A percentile compares a stretch with the other conserved stretches of the same genome.
These are phyloP conservation scores for Limnephilus auricula DNA, from an alignment of 2,888 invertebrate species.

Conservation along the genomic window DNA sequence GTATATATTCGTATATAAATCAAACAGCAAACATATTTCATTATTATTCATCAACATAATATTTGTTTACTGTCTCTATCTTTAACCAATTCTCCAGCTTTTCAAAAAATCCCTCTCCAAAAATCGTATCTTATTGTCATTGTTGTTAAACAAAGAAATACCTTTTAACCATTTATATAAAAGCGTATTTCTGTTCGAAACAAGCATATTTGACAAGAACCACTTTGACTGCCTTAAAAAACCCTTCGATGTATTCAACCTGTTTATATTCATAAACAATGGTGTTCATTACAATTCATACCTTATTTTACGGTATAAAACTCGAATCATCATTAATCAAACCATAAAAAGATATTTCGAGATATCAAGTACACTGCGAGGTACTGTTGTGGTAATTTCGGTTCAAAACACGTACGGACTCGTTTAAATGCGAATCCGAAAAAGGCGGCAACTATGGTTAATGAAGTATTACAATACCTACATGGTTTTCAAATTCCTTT, in stretches of 20 bases:
- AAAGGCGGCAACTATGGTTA: too few species aligned
- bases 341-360: not conserved
- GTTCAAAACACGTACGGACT: conserved; percentile 2
- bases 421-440: not conserved
- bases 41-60: too few species aligned
- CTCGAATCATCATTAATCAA: not conserved
- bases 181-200: too few species aligned
- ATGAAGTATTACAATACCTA: not conserved
- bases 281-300: not conserved
- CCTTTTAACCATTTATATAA: too few species aligned
- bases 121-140: too few species aligned
- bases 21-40: too few species aligned
- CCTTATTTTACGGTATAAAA: not conserved
- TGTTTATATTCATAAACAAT: not conserved
- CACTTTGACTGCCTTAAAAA: not conserved
- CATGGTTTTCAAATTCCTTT: not conserved
- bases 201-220: not conserved
- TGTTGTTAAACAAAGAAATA: too few species aligned
- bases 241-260: not conserved
- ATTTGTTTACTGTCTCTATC: too few species aligned
- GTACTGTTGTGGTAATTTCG: not conserved
- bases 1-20: too few species aligned
- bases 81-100: too few species aligned
- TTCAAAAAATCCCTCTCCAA: too few species aligned
- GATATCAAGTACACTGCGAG: not conserved